Base-by-base conservation (phyloP, 2,888 invertebrate genomes). In the Chrysopilus asiliformis region DNA sequence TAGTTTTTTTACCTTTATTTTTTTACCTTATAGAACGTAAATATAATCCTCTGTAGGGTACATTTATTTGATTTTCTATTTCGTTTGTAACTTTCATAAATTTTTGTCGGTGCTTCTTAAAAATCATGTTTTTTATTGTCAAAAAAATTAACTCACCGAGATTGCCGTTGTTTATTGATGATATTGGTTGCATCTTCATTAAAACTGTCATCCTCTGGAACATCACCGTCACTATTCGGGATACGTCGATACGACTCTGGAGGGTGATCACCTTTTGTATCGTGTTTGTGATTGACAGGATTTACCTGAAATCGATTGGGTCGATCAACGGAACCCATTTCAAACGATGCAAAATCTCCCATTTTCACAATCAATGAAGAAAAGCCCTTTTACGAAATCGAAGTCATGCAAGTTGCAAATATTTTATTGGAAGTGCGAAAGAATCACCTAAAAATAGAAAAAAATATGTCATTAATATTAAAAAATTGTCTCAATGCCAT, bases 271-370 rank as follows among this genome's bases (percentile, higher is more conserved):
- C 20, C 52, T 19, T 51, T 52, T 30, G 49, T 50, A 43, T 50
- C 52, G 44, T 52, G 51, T 40, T 55, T 58, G 41, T 58, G 56
- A 42, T 56, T 57, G 5, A 64, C 64, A 15, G 60, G 62, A 49
- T 64, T 64, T 29, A 64, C 64, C 55, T 64, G 64, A 42, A 64
- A 64, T 25, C 64, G 61, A 49, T 58, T 63, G 26, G 57, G 56
- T 29, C 58, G 52, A 46, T 63, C 62, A 40, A 57, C 55, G 42
- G 55, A 54, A 43, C 58, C 55, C 55, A 63, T 46, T 49, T 63
- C 63, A 45, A 56, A 52, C 9, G 60, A 53, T 33, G 55, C 48
- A 45, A 50, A 50, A 38, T 60, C 60, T 32, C 63, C 56, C 62
- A 63, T 63, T 22, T 22, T 22, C 10, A 22, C 10, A 8, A 22